Conservation (phyloP, 2,113 vertebrate genomes). For the Triplophysa rosa region DNA sequence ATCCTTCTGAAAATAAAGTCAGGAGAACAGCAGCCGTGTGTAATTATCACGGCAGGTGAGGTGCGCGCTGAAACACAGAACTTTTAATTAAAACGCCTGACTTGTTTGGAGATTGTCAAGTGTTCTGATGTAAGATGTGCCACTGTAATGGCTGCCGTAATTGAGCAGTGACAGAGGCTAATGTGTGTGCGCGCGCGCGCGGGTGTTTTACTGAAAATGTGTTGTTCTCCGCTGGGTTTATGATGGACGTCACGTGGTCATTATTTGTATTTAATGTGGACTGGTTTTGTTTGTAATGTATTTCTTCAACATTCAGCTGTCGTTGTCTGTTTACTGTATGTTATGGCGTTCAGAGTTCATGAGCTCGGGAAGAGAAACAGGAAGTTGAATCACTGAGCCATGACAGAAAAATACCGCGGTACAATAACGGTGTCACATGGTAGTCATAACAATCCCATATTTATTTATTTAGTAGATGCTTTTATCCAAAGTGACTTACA, state of each 20-base stretch:
- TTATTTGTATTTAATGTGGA: too few relatives aligned
- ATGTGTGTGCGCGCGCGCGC: constrained; percentile 48
- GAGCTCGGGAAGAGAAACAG: neutral
- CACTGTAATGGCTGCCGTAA: constrained; percentile 46
- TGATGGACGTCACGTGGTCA: too few relatives aligned
- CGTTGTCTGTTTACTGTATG: neutral
- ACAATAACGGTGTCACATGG: too few relatives aligned
- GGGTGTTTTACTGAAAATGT: constrained; percentile 29
- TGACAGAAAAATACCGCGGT: neutral
- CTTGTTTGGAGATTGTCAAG: constrained; percentile 62
- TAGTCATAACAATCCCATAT: too few relatives aligned
- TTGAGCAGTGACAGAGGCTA: constrained; percentile 44
- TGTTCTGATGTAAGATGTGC: constrained; percentile 35
- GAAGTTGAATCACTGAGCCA: neutral
- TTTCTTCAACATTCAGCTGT: neutral
- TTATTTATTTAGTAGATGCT: too few relatives aligned
- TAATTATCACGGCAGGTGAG: constrained; percentile 73
- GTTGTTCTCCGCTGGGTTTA: too few relatives aligned
- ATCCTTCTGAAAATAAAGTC: constrained; percentile 74
- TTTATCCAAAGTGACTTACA: too few relatives aligned
- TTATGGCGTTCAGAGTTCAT: constrained; percentile 5
- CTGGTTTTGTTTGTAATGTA: neutral
- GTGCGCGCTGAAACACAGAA: constrained; percentile 67
- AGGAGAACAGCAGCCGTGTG: constrained; percentile 68
- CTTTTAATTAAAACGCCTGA: constrained; percentile 70